Evolutionary conservation across 2,888 invertebrate species (phyloP).

Genomic region (Oscheius sp.): DNA sequence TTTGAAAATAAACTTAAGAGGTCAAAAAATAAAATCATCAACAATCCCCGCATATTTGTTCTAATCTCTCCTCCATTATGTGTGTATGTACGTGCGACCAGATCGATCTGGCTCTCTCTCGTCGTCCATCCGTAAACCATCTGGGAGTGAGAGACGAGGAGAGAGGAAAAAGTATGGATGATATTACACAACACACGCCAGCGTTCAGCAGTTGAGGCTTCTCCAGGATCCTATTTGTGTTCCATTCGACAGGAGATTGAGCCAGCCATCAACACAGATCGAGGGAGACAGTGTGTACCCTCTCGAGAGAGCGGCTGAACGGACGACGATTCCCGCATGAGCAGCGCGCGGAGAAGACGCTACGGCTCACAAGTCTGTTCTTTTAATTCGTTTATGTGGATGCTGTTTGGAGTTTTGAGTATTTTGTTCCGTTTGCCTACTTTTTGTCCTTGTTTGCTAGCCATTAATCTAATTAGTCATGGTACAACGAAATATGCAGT

Average conservation of each 20-base stretch:
- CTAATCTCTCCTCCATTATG: no score
- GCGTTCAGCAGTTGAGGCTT: no score
- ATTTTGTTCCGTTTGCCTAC: neutral
- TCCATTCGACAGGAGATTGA: no score
- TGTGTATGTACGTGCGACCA: no score
- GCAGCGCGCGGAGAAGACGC: conserved; percentile 14
- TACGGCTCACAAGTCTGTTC: conserved; percentile 19
- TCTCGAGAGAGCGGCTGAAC: neutral
- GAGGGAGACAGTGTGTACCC: neutral
- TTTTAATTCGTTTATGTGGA: neutral
- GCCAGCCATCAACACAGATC: conserved; percentile 10
- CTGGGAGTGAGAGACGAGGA: neutral
- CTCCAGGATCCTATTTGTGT: conserved; percentile 14
- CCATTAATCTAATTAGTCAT: neutral
- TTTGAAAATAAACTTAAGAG: no score
- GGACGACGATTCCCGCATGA: conserved; percentile 18
- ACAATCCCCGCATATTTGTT: no score
- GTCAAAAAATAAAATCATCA: no score
- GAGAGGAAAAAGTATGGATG: conserved; percentile 14
- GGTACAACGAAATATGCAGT: neutral
- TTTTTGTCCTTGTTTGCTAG: neutral
- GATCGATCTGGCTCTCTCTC: no score
- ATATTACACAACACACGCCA: conserved; percentile 15
- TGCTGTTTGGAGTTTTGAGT: neutral
- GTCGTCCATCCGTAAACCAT: conserved; percentile 25